Percentiles rank a stretch among this genome's conserved stretches.
These are phyloP conservation scores for Antitype chi DNA, from an alignment of 2,888 invertebrate species.

Conservation along the genomic window DNA sequence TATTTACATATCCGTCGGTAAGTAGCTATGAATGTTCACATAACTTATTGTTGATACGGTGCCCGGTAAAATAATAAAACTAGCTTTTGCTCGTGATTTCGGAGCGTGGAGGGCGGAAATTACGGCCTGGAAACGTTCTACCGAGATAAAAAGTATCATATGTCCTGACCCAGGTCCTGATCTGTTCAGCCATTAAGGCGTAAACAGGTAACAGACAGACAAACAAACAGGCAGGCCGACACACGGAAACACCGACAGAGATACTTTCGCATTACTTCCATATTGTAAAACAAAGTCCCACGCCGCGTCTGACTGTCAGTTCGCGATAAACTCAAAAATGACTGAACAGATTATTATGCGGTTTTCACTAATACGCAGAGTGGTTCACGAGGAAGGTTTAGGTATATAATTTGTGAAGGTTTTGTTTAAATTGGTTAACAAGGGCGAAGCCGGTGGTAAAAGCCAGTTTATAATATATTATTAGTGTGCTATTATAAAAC, in stretches of 20 bases:
- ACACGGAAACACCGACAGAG: background rate
- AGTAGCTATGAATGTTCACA: slow-evolving; percentile 17
- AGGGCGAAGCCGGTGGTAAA: too few relatives aligned
- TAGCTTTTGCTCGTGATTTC: background rate
- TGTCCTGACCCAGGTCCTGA: background rate
- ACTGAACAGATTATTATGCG: too few relatives aligned
- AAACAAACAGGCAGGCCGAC: background rate
- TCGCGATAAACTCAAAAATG: too few relatives aligned
- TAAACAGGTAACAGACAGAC: background rate
- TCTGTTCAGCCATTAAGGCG: too few relatives aligned
- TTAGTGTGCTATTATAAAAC: too few relatives aligned
- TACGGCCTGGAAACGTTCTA: background rate
- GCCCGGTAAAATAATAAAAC: background rate
- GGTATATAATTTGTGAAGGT: too few relatives aligned
- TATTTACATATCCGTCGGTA: slow-evolving; percentile 40
- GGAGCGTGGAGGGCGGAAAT: background rate
- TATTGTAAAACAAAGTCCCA: too few relatives aligned
- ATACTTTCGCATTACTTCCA: background rate
- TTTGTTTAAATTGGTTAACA: too few relatives aligned
- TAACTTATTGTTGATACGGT: background rate
- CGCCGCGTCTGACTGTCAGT: too few relatives aligned
- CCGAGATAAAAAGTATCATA: background rate
- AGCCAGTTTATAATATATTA: too few relatives aligned
- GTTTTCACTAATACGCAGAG: too few relatives aligned
- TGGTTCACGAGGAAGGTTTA: too few relatives aligned